phyloP scores from a whole-genome alignment of 2,888 invertebrate genomes.

The Acanthopleura granulata region DNA sequence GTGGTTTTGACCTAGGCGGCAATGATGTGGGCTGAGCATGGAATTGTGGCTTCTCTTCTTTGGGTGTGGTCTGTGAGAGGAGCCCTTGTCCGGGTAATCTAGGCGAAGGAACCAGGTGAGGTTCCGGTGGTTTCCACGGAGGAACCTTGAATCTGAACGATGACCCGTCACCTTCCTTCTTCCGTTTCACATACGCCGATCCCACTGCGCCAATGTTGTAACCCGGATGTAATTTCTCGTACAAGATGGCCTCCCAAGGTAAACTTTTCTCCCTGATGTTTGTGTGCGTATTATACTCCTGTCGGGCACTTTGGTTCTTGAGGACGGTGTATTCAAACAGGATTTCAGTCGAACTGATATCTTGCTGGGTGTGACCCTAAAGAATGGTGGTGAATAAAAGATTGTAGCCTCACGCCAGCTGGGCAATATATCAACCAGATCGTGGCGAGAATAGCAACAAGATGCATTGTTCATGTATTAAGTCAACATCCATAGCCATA shows the following conservation, averaged over 20 bases:
- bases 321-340: slow-evolving; percentile 1
- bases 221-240: slow-evolving; percentile 12
- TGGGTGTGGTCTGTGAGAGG: neutral
- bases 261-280: slow-evolving; percentile 1
- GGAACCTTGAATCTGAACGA: neutral
- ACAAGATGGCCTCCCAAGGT: slow-evolving; percentile 16
- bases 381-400: neutral
- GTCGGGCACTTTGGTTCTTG: neutral
- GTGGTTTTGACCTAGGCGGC: neutral
- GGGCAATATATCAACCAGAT: too few relatives aligned
- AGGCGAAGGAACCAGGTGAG: neutral
- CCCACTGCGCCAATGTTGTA: slow-evolving; percentile 5
- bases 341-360: neutral
- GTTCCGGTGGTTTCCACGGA: neutral
- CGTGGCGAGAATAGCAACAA: too few relatives aligned
- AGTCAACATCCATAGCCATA: too few relatives aligned
- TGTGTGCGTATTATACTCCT: neutral
- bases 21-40: neutral
- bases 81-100: neutral
- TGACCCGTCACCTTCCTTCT: neutral
- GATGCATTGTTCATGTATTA: too few relatives aligned
- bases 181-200: slow-evolving; percentile 11
- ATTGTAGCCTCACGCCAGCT: too few relatives aligned
- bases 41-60: neutral
- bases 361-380: neutral